Evolutionary conservation across 2,888 invertebrate genomes (phyloP).

Genomic region (Zhengitettix transpicula): DNA sequence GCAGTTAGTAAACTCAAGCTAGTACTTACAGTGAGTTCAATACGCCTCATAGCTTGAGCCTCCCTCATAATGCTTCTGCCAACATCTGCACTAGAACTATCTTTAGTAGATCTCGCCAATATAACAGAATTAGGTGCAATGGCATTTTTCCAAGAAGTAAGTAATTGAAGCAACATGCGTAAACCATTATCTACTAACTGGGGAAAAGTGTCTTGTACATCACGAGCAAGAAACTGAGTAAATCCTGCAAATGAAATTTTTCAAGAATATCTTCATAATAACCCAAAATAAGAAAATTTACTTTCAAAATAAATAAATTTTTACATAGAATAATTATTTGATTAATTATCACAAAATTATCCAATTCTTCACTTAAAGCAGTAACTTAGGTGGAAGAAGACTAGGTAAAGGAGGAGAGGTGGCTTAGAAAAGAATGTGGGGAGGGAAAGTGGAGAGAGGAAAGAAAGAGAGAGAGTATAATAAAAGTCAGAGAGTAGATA

Average conservation of each 20-base stretch:
- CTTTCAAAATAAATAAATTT: not conserved
- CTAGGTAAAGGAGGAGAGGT: not conserved
- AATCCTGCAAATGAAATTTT: conserved; percentile 45
- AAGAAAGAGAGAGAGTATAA: not conserved
- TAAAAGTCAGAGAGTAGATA: not conserved
- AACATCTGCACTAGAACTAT: conserved; percentile 1
- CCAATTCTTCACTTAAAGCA: not conserved
- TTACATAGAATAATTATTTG: too few species aligned
- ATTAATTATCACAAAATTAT: too few species aligned
- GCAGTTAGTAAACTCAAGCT: not conserved
- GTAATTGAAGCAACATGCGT: conserved; percentile 76
- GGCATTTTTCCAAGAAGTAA: conserved; percentile 86
- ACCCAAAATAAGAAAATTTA: not conserved
- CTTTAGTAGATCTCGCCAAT: conserved; percentile 1
- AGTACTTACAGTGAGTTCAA: conserved; percentile 1
- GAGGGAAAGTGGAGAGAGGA: not conserved
- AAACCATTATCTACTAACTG: conserved; percentile 85
- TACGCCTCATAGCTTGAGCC: conserved; percentile 1
- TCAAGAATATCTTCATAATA: too few species aligned
- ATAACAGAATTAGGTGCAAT: conserved; percentile 23
- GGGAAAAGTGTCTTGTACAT: conserved; percentile 79
- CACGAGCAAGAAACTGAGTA: conserved; percentile 85
- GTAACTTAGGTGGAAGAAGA: not conserved
- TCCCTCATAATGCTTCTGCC: conserved; percentile 1
- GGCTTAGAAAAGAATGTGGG: not conserved